These are phyloP conservation scores for Neopelma chrysocephalum DNA, from an alignment of 2,797 vertebrate species.

Conservation along the genomic window DNA sequence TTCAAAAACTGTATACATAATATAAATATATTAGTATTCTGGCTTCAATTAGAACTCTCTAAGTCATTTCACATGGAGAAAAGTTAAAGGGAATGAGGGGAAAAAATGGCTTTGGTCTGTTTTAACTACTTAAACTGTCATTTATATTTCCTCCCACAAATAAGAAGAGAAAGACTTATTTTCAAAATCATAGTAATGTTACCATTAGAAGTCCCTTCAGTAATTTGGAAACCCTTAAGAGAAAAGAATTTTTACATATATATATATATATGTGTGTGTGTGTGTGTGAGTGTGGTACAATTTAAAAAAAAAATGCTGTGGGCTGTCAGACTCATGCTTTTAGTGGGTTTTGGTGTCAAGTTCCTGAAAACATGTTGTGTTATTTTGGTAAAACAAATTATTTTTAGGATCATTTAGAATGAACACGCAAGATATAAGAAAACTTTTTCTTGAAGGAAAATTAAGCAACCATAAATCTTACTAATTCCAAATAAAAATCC, in stretches of 20 bases:
- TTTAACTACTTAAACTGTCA: neutral
- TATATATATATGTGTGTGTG: no score
- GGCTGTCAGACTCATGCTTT: neutral
- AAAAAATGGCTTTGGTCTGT: neutral
- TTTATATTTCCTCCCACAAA: neutral
- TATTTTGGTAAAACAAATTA: neutral
- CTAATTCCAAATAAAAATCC: neutral
- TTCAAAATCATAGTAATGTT: neutral
- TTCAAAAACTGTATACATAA: neutral
- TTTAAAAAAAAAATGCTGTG: neutral
- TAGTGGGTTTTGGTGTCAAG: neutral
- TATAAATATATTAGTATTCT: neutral
- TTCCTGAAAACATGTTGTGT: neutral
- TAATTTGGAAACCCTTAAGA: neutral
- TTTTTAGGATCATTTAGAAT: neutral
- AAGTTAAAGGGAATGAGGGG: neutral
- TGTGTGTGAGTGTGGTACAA: neutral
- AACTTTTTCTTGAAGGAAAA: neutral
- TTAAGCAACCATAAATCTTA: neutral
- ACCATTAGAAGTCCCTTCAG: neutral
- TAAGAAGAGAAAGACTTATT: neutral
- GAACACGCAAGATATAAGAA: neutral
- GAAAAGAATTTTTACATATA: neutral
- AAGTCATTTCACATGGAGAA: neutral
- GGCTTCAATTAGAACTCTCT: neutral